Evolutionary conservation across 2,113 vertebrate genomes (phyloP).

Genomic region (Danionella cerebrum): DNA sequence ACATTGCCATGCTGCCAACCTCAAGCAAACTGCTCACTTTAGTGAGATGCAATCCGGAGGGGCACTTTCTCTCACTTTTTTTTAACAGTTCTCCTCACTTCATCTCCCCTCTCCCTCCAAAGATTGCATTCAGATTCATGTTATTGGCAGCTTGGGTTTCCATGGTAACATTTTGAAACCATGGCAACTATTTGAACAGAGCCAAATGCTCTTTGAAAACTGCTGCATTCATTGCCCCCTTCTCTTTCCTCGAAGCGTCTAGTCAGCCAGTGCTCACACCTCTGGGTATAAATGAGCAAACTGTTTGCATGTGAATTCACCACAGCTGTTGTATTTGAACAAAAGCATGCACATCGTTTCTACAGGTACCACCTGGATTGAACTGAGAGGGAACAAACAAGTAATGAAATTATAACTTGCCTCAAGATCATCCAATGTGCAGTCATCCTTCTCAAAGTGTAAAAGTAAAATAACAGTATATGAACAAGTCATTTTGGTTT

Average conservation of each 20-base stretch:
- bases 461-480: too few species aligned
- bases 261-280: conserved; percentile 19
- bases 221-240: conserved; percentile 52
- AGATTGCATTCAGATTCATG: conserved; percentile 62
- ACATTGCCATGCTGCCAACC: neutral
- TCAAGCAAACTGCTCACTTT: conserved; percentile 7
- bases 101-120: conserved; percentile 56
- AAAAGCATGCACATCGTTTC: too few species aligned
- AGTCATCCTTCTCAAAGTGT: too few species aligned
- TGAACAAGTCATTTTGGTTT: too few species aligned
- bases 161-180: conserved; percentile 72
- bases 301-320: conserved; percentile 24
- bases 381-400: too few species aligned
- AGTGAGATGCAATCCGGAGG: conserved; percentile 2
- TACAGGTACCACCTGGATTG: too few species aligned
- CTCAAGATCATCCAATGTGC: too few species aligned
- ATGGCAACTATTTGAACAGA: conserved; percentile 68
- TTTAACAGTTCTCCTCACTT: conserved; percentile 43
- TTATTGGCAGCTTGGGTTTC: conserved; percentile 73
- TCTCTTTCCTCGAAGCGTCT: conserved; percentile 17
- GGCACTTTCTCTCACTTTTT: neutral
- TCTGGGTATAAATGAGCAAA: too few species aligned
- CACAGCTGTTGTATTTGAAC: too few species aligned
- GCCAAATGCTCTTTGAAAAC: conserved; percentile 59
- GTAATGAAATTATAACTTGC: too few species aligned